phyloP scores from a whole-genome alignment of 2,113 vertebrate species.

The Chaetodon trifascialis region DNA sequence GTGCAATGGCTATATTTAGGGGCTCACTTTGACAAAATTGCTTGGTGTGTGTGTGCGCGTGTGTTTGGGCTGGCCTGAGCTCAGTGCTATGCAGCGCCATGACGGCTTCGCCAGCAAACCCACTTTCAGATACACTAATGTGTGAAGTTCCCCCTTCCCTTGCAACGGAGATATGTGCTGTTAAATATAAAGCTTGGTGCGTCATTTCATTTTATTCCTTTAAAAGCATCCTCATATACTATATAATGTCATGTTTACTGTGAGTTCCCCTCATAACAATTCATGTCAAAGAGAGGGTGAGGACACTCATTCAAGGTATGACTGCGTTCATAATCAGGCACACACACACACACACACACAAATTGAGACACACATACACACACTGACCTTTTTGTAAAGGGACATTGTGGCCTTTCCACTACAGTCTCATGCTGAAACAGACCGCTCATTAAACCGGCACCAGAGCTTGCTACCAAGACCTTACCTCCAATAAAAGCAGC shows the following conservation, averaged over 20 bases:
- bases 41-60: slow-evolving; percentile 28
- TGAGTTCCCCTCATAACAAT: not conserved
- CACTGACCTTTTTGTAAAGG: slow-evolving; percentile 65
- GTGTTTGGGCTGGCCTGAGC: slow-evolving; percentile 24
- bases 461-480: slow-evolving; percentile 34
- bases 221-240: not conserved
- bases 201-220: slow-evolving; percentile 9
- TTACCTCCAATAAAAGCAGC: slow-evolving; percentile 64
- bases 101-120: slow-evolving; percentile 51
- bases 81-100: slow-evolving; percentile 26
- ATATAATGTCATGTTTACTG: not conserved
- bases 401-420: slow-evolving; percentile 62
- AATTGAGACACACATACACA: slow-evolving; percentile 10
- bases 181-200: slow-evolving; percentile 34
- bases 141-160: not conserved
- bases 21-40: slow-evolving; percentile 63
- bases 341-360: slow-evolving; percentile 10
- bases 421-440: slow-evolving; percentile 45
- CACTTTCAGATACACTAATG: slow-evolving; percentile 33
- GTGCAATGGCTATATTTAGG: slow-evolving; percentile 74
- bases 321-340: not conserved
- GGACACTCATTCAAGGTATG: not conserved
- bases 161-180: slow-evolving; percentile 1
- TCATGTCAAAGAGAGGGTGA: slow-evolving; percentile 3
- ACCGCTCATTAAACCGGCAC: slow-evolving; percentile 60